Evolutionary conservation across 2,888 invertebrate genomes (phyloP).

Genomic region (Loripinus fragilis): DNA sequence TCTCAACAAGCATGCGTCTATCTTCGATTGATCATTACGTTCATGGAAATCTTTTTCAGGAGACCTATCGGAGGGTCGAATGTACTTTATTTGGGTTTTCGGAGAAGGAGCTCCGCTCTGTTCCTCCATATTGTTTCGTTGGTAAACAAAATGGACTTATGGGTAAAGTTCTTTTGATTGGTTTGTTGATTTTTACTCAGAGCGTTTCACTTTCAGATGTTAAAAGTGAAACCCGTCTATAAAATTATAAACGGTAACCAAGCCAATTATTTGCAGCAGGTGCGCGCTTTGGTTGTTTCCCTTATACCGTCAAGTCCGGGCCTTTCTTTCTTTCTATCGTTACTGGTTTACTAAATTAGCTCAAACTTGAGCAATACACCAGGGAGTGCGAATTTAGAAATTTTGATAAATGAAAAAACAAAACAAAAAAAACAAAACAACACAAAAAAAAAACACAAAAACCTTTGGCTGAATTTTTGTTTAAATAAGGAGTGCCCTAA

Average conservation of each 20-base stretch:
- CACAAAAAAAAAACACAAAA: no score
- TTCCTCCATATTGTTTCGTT: slow-evolving; percentile 65
- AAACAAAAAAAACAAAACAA: no score
- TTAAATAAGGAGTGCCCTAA: no score
- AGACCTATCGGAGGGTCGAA: slow-evolving; percentile 68
- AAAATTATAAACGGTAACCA: not conserved
- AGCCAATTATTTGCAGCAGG: not conserved
- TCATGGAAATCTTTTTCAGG: slow-evolving; percentile 70
- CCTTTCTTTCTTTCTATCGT: no score
- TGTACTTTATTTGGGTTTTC: slow-evolving; percentile 40
- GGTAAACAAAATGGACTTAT: slow-evolving; percentile 62
- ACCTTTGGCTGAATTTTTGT: no score
- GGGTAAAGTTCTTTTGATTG: slow-evolving; percentile 18
- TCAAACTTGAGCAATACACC: no score
- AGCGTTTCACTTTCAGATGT: no score
- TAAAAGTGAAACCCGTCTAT: no score
- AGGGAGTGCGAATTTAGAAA: no score
- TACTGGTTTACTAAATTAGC: no score
- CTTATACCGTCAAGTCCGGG: no score
- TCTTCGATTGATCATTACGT: slow-evolving; percentile 64
- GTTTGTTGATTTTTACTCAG: not conserved
- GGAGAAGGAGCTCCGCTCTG: slow-evolving; percentile 33
- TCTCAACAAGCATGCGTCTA: slow-evolving; percentile 67
- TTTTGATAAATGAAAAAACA: no score
- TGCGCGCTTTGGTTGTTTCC: slow-evolving; percentile 1